Evolutionary conservation across 2,888 invertebrate genomes (phyloP), one percentile per base, ranked within the genome.

Genomic region (Metacarcinus magister): DNA sequence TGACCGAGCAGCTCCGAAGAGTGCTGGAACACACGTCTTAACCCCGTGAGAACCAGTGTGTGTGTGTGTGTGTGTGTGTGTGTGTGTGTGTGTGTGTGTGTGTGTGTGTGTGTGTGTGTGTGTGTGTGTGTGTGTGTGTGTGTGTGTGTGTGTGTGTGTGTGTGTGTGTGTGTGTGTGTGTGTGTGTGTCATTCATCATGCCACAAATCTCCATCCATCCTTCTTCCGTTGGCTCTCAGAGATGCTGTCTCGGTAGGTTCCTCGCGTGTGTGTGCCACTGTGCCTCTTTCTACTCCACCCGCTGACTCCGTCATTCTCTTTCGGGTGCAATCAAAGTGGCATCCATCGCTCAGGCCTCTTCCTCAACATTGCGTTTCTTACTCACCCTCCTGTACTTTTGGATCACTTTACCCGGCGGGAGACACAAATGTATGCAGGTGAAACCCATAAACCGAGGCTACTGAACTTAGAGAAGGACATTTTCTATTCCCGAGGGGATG

Each of bases 61-160:
- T 91, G 91, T 91, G 91, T 91, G 91, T 91, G 91, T 91, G 91
- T 91, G 44, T 91, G 91, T 91, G 91, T 91, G 91, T 91, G 44
- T 60, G 60, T 60, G 60, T 60, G 60, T 60, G 60, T 60, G 60
- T 10, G 60, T 60, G 60, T 60, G 60, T 60, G 60, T 60, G 60
- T 60, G 60, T 60, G 60, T 60, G 60, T 60, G 16, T 60, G 60
- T 60, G 60, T 60, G 16, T 60, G 60, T 60, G 60, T 60, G 60
- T 60, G 60, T 60, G 16, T 60, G 60, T 60, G 60, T 60, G 10
- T 39, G 91, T 91, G 91, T 43, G 91, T 91, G 91, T 91, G 91
- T 91, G 91, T 91, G 91, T 91, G 91, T 91, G 91, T 91, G 91
- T 44, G 91, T 91, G 91, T 91, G 91, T 91, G 91, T 91, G 91